Evolutionary conservation across 2,888 invertebrate species (phyloP), one percentile per base, ranked within the genome.

Genomic region (Rhorus exstirpatorius): DNA sequence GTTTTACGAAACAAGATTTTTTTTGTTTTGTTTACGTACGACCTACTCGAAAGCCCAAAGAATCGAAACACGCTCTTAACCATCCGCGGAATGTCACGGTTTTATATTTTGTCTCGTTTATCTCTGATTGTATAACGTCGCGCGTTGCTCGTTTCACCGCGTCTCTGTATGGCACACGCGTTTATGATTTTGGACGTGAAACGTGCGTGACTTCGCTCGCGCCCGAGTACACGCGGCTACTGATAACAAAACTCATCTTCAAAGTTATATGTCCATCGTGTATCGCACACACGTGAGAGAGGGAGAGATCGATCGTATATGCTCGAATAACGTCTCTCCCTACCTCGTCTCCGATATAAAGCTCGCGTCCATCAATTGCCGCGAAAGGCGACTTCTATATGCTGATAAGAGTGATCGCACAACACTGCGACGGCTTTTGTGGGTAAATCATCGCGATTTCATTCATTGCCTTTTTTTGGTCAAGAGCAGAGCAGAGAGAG

Each of bases 181-280:
- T 19, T 31, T 38, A 51, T 24, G 46, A 70, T n/a, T n/a, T n/a
- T 71, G 58, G 17, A 63, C 49, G 21, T 7, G 63, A 41, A 53
- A 55, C 72, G 78, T 38, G n/a, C n/a, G 61, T 63, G 55, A 74
- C 79, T 72, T 60, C 68, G 71, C 84, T 71, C 78, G 79, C 67
- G 49, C 51, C 61, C 84, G 80, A 76, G 75, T n/a, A n/a, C 84
- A 75, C 84, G 68, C 67, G 77, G 78, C 82, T 79, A 82, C 82
- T 82, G 82, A 82, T 82, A 82, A 17, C 63, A 55, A 31, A 63
- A 70, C 21, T 46, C 70, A 65, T 75, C 35, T 65, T 19, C 55
- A 31, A 44, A 44, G 31, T 63, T 63, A 67, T 53, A 17, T 51
- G n/a, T 35, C 12, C n/a, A 10, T 2, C 0, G 26, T 21, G 17